phyloP scores from a whole-genome alignment of 2,113 vertebrate genomes.

The Theristicus caerulescens region DNA sequence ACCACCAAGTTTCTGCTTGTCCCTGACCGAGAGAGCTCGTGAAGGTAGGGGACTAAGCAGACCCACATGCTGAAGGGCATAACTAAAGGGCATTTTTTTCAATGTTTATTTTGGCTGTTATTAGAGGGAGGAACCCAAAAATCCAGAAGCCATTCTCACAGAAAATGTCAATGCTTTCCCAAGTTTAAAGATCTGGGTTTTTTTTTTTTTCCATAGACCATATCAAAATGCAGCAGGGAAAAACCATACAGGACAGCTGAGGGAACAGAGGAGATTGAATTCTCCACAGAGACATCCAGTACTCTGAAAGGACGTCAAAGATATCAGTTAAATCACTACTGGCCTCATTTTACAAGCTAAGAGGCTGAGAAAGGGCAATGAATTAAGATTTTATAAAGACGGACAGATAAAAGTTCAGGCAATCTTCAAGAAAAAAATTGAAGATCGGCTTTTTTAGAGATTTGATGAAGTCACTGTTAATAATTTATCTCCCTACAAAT shows the following conservation, averaged over 20 bases:
- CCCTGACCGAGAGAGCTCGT: neutral
- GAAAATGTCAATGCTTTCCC: neutral
- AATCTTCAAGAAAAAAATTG: neutral
- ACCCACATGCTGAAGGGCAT: neutral
- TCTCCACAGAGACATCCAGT: conserved; percentile 5
- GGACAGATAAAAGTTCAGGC: conserved; percentile 42
- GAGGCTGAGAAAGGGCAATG: conserved; percentile 61
- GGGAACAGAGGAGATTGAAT: neutral
- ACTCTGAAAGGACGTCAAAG: neutral
- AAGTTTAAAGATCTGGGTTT: neutral
- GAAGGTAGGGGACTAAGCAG: neutral
- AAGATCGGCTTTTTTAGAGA: neutral
- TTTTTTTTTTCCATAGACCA: neutral
- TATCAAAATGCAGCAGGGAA: neutral
- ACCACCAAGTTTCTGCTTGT: neutral
- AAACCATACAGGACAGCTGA: neutral
- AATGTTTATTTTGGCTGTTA: neutral
- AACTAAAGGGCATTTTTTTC: neutral
- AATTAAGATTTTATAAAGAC: conserved; percentile 64
- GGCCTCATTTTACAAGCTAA: conserved; percentile 55
- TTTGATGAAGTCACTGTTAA: conserved; percentile 53
- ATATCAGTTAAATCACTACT: conserved; percentile 32
- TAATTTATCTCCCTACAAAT: conserved; percentile 57
- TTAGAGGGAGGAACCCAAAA: neutral
- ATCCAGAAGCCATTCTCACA: neutral